Evolutionary conservation across 2,113 vertebrate species (phyloP), one percentile per base, ranked within the genome.

Genomic region (Columbina picui): DNA sequence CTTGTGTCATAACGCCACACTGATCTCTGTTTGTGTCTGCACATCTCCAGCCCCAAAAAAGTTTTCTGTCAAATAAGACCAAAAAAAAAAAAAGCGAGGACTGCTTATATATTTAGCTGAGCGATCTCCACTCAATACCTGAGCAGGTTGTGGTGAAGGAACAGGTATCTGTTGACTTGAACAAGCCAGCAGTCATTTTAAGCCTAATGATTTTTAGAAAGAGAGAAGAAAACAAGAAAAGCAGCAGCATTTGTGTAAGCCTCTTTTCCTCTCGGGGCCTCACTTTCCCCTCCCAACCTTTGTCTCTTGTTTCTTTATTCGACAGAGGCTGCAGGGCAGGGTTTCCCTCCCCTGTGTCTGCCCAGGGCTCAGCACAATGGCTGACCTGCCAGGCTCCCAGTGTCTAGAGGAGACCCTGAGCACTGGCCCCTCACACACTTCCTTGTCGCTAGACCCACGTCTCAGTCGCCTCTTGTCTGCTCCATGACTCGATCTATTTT

Each of bases 261-360:
- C 79, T 38, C 34, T 89, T 83, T 95, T 94, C 92, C 92, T 94
- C 88, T 50, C 5, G 1, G 80, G 96, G 94, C 94, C 94, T 94
- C 92, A 84, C 94, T 96, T 97, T 96, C 93, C 83, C 90, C 90
- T 96, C 92, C 89, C 92, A 96, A 78, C 90, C 94, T 95, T 97
- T 97, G 96, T 97, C 83, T 95, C 88, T 73, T 59, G 71, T 83
- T 95, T 90, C 94, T 96, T 95, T 96, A 81, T 94, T 92, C 92
- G 55, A 45, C 68, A 39, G 86, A 93, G 73, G 76, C 92, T 77
- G 88, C 83, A 81, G 95, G 96, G 95, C 96, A 89, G 96, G 95
- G 92, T 84, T 96, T 96, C 89, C 96, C 95, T 96, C 94, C 88
- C 92, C 84, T 4, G 27, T 95, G 94, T 93, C 93, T 93, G 86